Evolutionary conservation across 2,888 invertebrate species (phyloP).

Genomic region (Drosophila paracracens): DNA sequence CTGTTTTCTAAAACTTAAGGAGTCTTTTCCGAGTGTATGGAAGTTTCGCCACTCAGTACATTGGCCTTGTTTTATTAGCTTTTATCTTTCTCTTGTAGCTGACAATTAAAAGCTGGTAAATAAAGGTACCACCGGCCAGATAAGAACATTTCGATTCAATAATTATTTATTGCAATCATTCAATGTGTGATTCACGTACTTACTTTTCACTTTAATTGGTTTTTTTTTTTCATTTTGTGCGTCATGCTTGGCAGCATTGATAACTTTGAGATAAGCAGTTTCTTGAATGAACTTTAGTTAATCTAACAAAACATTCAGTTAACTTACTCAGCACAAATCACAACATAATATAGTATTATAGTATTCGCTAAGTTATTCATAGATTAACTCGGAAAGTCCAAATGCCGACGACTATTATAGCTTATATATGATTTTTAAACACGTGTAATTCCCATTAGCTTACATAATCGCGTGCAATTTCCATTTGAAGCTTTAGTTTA

Average conservation of each 20-base stretch:
- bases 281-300: neutral
- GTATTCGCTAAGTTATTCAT: neutral
- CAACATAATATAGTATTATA: neutral
- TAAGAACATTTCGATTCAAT: neutral
- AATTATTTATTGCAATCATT: neutral
- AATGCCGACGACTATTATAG: neutral
- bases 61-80: no score
- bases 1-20: accelerated
- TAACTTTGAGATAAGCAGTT: neutral
- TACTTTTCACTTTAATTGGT: no score
- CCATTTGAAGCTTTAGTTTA: slow-evolving; percentile 17
- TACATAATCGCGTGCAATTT: slow-evolving; percentile 28
- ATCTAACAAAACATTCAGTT: neutral
- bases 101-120: neutral
- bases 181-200: neutral
- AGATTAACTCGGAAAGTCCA: neutral
- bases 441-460: slow-evolving; percentile 24
- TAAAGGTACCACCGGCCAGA: no score
- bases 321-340: neutral
- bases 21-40: neutral
- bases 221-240: neutral
- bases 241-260: neutral
- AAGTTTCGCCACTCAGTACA: neutral
- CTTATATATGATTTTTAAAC: neutral
- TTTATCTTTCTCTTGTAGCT: no score